Evolutionary conservation across 2,888 invertebrate species (phyloP).

Genomic region (Odontothrips loti): DNA sequence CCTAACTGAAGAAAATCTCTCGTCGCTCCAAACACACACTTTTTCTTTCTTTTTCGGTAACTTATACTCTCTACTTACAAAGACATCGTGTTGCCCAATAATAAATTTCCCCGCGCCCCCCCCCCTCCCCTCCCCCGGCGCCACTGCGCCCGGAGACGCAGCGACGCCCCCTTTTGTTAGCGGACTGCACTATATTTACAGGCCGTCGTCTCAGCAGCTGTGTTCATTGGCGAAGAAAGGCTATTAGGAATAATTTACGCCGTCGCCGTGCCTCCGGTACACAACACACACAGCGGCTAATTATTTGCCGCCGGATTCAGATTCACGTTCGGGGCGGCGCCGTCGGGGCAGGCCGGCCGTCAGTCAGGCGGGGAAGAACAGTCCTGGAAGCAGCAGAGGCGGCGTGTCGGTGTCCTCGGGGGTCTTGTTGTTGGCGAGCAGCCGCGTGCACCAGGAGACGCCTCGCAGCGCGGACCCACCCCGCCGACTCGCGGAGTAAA

Average conservation of each 20-base stretch:
- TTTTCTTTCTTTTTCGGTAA: too few relatives aligned
- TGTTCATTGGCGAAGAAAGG: constrained; percentile 24
- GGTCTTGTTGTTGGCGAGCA: too few relatives aligned
- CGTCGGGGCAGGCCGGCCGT: not conserved
- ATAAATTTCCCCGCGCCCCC: not conserved
- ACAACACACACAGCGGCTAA: not conserved
- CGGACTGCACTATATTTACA: constrained; percentile 19
- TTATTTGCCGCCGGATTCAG: constrained; percentile 8
- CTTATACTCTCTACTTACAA: too few relatives aligned
- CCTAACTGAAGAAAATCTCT: too few relatives aligned
- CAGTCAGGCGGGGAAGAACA: not conserved
- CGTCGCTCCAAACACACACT: too few relatives aligned
- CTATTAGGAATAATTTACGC: constrained; percentile 20
- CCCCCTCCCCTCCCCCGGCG: not conserved
- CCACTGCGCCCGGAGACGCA: not conserved
- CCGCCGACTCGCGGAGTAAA: too few relatives aligned
- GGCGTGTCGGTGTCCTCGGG: not conserved
- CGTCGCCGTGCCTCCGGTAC: not conserved
- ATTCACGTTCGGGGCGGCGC: constrained; percentile 14
- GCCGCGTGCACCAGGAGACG: too few relatives aligned
- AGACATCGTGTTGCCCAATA: too few relatives aligned
- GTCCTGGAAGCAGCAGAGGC: not conserved
- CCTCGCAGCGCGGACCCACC: too few relatives aligned
- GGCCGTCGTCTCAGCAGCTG: not conserved
- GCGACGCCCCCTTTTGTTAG: not conserved